These are phyloP conservation scores for Candidula unifasciata DNA, from an alignment of 2,888 invertebrate genomes.

Conservation along the genomic window DNA sequence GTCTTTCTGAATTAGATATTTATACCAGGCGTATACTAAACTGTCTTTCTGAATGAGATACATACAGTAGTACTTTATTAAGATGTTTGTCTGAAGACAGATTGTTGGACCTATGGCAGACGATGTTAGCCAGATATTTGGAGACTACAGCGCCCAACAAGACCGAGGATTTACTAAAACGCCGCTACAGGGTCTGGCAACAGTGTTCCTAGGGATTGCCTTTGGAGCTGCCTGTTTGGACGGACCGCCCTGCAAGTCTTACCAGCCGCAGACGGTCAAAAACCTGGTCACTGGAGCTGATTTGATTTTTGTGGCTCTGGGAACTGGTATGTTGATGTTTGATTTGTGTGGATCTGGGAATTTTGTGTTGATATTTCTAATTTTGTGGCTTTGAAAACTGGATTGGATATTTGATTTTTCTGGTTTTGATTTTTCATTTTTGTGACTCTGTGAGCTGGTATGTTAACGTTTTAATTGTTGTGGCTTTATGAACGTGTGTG, in stretches of 20 bases:
- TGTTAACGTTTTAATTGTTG: not conserved
- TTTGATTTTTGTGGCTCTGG: slow-evolving; percentile 71
- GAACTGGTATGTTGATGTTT: slow-evolving; percentile 64
- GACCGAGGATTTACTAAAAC: slow-evolving; percentile 65
- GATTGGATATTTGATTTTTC: not conserved
- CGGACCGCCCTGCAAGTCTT: slow-evolving; percentile 61
- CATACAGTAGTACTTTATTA: no score
- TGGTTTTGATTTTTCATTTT: not conserved
- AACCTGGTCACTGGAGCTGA: slow-evolving; percentile 64
- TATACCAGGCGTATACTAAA: no score
- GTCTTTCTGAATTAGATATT: no score
- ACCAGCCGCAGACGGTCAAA: slow-evolving; percentile 59
- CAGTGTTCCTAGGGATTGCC: slow-evolving; percentile 57
- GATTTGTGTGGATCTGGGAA: not conserved
- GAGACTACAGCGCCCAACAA: slow-evolving; percentile 69
- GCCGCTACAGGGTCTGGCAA: slow-evolving; percentile 64
- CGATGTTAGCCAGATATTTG: slow-evolving; percentile 68
- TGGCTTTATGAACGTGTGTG: not conserved
- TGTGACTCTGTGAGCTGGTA: not conserved
- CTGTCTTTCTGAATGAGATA: no score
- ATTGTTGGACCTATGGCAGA: slow-evolving; percentile 75
- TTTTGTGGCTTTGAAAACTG: not conserved
- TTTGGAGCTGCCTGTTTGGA: slow-evolving; percentile 67
- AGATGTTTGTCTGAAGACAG: slow-evolving; percentile 57
- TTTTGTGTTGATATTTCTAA: not conserved